Evolutionary conservation across 2,888 invertebrate species (phyloP), one percentile per base, ranked within the genome.

Genomic region (Tetanocera ferruginea): DNA sequence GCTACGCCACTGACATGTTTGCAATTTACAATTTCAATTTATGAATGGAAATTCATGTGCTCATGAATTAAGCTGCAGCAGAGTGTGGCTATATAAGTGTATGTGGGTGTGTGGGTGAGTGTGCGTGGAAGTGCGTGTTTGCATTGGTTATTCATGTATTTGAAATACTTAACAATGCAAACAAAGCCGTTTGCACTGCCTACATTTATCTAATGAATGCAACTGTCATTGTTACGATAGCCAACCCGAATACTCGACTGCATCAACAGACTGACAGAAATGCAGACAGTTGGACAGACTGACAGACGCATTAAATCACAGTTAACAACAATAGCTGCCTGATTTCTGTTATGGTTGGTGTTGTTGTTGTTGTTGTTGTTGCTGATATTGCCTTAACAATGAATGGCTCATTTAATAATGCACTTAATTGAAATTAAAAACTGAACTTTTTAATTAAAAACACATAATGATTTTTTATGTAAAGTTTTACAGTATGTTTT

Each of bases 141-240:
- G 28, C 25, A 51, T 69, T 11, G 17, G 49, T 51, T 23, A 49
- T 49, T 19, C 49, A 69, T 69, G 25, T 23, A 49, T 28, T 14
- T 28, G 25, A 49, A 69, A 25, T 51, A 25, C 51, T 49, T 51
- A 69, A 69, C 69, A 69, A 69, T 69, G 25, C 5, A 23, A 69
- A 69, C 67, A 69, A 49, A 69, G 51, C 69, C 51, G 49, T 51
- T 69, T 69, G 69, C 49, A 19, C 51, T 69, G 69, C 51, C 69
- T 69, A 51, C 69, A 69, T 49, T 69, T 69, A 69, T 51, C 25
- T 28, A 69, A 69, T 69, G 51, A 69, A 69, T 69, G 25, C 69
- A 69, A 28, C 69, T 67, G 67, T 49, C 67, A 43, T 37, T 67
- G 49, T 19, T 19, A 9, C 25, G 51, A 49, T 9, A 19, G 8